Percentiles rank a stretch among this genome's conserved stretches.
phyloP scores from a whole-genome alignment of 2,113 vertebrate species.

The Hystrix brachyura region DNA sequence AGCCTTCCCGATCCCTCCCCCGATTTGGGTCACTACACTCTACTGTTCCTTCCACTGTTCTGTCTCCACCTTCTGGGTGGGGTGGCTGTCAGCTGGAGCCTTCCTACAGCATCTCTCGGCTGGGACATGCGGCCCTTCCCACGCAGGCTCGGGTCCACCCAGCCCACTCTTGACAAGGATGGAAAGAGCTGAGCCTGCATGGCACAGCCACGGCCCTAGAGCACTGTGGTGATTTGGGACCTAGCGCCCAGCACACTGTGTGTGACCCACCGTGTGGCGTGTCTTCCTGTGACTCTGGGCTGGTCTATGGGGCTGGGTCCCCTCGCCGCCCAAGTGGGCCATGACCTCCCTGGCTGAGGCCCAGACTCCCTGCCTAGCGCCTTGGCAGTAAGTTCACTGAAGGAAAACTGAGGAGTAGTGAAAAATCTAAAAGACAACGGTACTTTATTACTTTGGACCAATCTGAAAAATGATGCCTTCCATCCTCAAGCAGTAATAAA shows the following conservation, averaged over 20 bases:
- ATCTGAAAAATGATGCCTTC: neutral
- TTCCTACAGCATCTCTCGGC: neutral
- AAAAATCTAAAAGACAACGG: neutral
- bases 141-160: neutral
- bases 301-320: neutral
- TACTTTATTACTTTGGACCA: neutral
- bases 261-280: neutral
- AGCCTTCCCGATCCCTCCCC: neutral
- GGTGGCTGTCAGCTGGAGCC: neutral
- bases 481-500: neutral
- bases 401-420: neutral
- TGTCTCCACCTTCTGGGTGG: neutral
- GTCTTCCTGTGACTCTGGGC: neutral
- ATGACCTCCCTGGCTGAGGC: neutral
- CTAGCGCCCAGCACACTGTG: neutral
- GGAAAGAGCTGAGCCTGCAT: neutral
- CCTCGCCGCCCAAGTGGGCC: neutral
- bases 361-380: neutral
- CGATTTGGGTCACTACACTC: neutral
- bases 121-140: too few relatives aligned
- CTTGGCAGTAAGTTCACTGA: neutral
- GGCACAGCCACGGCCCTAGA: neutral
- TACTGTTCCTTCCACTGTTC: neutral
- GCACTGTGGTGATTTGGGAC: neutral
- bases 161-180: neutral